Base-by-base conservation (phyloP, 2,113 vertebrate species). In the Cyprinodon tularosa region DNA sequence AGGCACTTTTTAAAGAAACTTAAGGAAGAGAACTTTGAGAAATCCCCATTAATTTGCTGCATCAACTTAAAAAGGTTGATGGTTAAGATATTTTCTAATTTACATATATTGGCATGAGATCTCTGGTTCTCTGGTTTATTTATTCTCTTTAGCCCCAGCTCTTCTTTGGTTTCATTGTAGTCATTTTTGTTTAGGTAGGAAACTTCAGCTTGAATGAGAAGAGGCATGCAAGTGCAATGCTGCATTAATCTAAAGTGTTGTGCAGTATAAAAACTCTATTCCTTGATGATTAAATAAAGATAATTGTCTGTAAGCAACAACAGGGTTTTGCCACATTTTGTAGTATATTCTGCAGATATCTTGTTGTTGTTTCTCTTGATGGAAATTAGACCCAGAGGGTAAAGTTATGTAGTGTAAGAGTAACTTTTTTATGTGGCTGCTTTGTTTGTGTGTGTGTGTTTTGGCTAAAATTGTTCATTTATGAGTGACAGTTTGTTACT, bases 341-440 rank as follows among this genome's bases (percentile, higher is more conserved):
- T 88, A 86, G 79, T 72, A 47, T 74, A 74, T 74, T 74, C 66
- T 22, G 71, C 50, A 44, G 65, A 42, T 90, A 81, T 77, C 84
- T 90, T 78, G 82, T 88, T 93, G 91, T 89, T 76, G 89, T 91
- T 89, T 83, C 84, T 84, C 82, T 64, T 90, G 78, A 82, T 84
- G 76, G 74, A 85, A 81, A 66, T 78, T 87, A 80, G 69, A 81
- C 67, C 69, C 80, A 38, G 77, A 81, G 75, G 80, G 65, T 20
- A 84, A 77, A 62, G 73, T 45, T 71, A 79, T 76, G 50, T 72
- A 81, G 15, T 79, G 74, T 64, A 81, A n/a, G 9, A 83, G 84
- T 71, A 40, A 76, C 22, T 71, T 63, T 38, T 80, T 85, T 77
- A 73, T 86, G 85, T 84, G 86, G 85, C 84, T 29, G 78, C 84